Evolutionary conservation across 2,113 vertebrate species (phyloP).

Genomic region (Polypterus bichir): DNA sequence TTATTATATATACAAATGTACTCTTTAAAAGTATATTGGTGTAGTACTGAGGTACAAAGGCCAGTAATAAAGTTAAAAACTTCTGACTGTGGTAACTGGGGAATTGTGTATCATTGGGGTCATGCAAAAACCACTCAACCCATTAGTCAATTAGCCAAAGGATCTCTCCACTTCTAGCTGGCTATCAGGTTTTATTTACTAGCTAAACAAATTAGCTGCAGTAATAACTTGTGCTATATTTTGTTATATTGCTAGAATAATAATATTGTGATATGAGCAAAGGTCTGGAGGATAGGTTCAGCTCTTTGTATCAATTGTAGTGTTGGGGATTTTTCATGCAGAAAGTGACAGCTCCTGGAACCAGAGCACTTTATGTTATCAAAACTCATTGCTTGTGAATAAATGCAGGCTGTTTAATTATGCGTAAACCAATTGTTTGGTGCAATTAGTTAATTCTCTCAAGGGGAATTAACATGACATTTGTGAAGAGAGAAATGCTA

Average conservation of each 20-base stretch:
- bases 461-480: slow-evolving; percentile 4
- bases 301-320: not conserved
- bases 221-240: slow-evolving; percentile 13
- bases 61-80: not conserved
- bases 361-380: not conserved
- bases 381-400: not conserved
- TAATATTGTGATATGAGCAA: slow-evolving; percentile 1
- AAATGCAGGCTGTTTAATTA: slow-evolving; percentile 1
- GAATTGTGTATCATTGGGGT: not conserved
- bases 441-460: slow-evolving; percentile 9
- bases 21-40: too few species aligned
- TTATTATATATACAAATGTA: too few species aligned
- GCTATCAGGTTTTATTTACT: slow-evolving; percentile 24
- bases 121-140: slow-evolving; percentile 16
- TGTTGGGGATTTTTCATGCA: slow-evolving; percentile 1
- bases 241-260: slow-evolving; percentile 4
- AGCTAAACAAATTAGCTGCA: slow-evolving; percentile 24
- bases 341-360: not conserved
- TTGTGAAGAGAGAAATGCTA: not conserved
- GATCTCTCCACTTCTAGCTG: slow-evolving; percentile 13
- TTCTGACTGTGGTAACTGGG: not conserved
- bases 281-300: not conserved
- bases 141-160: slow-evolving; percentile 25
- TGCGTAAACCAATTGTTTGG: slow-evolving; percentile 5
- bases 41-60: too few species aligned